Evolutionary conservation across 2,888 invertebrate genomes (phyloP), one percentile per base, ranked within the genome.

Genomic region (Ormyrus labotus): DNA sequence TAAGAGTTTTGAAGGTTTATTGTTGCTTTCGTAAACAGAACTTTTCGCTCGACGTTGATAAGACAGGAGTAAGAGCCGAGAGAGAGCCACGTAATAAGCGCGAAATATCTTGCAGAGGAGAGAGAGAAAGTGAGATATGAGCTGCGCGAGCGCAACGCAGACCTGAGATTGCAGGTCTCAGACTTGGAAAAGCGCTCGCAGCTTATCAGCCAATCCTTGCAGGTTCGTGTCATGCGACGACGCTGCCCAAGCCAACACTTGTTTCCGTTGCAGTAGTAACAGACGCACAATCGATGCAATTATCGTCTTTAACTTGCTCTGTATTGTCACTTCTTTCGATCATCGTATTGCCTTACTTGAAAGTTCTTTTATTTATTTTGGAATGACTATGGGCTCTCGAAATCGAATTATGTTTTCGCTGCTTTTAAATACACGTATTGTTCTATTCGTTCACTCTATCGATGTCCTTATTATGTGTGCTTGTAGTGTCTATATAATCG

Each of bases 111-210:
- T 90, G 88, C 90, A 90, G 90, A 90, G 88, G 90, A 90, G 87
- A 90, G 89, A 90, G 89, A 89, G 88, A 90, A 87, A 89, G 87
- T 90, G 89, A 90, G 90, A 89, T 90, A 90, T 89, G 90, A 90
- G 87, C 90, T 89, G 87, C 90, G 89, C 87, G 90, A 90, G 87
- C 90, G 89, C 90, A 90, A 90, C 89, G 88, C 90, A 87, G 90
- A 90, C 87, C 90, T 90, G 87, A 90, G 90, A 90, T 88, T 90
- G 89, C 90, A 90, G 88, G 90, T 90, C 89, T 90, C 89, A 88
- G 90, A 90, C 87, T 89, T 90, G 90, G 90, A 90, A 90, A 90
- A 90, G 87, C 90, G 90, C 87, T 90, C 90, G 84, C 90, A 90
- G 89, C 89, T 90, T 86, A 90, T 90, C 87, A 89, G 89, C 90